Conservation (phyloP, 2,113 vertebrate genomes). For the Dasypus novemcinctus region DNA sequence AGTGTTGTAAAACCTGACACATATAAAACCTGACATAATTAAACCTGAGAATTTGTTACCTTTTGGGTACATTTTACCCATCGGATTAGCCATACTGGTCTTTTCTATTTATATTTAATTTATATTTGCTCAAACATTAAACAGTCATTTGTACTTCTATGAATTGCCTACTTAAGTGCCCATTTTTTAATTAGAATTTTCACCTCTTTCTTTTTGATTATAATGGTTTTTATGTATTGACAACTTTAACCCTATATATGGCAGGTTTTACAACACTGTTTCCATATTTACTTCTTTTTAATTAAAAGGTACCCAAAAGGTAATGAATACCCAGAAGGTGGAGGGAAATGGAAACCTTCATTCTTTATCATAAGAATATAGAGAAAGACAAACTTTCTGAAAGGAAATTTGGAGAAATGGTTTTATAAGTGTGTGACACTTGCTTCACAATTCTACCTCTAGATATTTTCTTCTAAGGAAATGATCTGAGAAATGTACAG, state of each 20-base stretch:
- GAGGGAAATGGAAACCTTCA: neutral
- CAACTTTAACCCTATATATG: too few species aligned
- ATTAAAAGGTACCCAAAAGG: conserved; percentile 4
- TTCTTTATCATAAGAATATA: conserved; percentile 11
- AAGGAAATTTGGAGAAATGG: neutral
- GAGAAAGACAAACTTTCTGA: conserved; percentile 5
- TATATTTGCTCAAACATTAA: too few species aligned
- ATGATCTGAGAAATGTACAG: conserved; percentile 12
- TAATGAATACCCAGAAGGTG: neutral
- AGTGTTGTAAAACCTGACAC: too few species aligned
- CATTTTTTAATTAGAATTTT: too few species aligned
- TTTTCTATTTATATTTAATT: too few species aligned
- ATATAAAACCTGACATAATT: too few species aligned
- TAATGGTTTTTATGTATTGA: too few species aligned
- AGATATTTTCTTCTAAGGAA: conserved; percentile 31
- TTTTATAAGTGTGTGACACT: neutral
- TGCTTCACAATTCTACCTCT: neutral
- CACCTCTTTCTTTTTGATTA: too few species aligned
- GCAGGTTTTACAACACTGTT: too few species aligned
- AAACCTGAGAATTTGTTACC: neutral
- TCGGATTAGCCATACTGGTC: too few species aligned
- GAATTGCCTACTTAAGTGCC: too few species aligned
- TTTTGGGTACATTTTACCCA: conserved; percentile 16
- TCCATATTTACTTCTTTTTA: neutral
- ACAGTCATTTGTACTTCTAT: too few species aligned